Base-by-base conservation (phyloP, 2,797 vertebrate species). In the Gallinago nigripennis region DNA sequence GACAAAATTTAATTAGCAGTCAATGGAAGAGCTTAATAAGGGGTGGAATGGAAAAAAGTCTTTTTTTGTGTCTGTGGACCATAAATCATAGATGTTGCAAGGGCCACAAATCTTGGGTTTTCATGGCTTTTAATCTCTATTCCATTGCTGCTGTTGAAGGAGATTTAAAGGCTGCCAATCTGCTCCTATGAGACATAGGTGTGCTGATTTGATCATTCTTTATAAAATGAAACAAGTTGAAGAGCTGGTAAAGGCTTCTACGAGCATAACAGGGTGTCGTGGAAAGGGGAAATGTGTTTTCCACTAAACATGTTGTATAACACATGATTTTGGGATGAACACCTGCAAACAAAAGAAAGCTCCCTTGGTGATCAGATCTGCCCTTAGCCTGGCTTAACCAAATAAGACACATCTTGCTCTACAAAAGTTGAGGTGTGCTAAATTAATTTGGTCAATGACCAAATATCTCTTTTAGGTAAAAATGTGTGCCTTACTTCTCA, bases 151-250 rank as follows among this genome's bases (percentile, higher is more conserved):
- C 77, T 6, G 9, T 25, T 81, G 83, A 63, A 76, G 90, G 70
- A 95, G 92, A 94, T 92, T 94, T 95, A 91, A 77, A 92, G 66
- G 70, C 78, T 93, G 84, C 58, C 66, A 76, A 30, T 69, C 54
- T 53, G 51, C n/a, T 94, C 82, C 92, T 89, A 5, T 12, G 82
- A 87, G 71, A 78, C 56, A 35, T 9, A 75, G 88, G 71, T 69
- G 33, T 37, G 72, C 41, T 88, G 72, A 69, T 84, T 81, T 86
- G 50, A 39, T 90, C 46, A 27, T 71, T 84, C 63, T 50, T 68
- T 58, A 64, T 58, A 69, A 70, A 7, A 12, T 46, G 58, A 16
- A 33, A 20, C 18, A 57, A 60, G 33, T 0, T 21, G 24, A 46
- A 65, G 61, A 17, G 15, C 33, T 50, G 37, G 20, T 5, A 37